Base-by-base conservation (phyloP, 2,888 invertebrate genomes). In the Camponotus fellah region DNA sequence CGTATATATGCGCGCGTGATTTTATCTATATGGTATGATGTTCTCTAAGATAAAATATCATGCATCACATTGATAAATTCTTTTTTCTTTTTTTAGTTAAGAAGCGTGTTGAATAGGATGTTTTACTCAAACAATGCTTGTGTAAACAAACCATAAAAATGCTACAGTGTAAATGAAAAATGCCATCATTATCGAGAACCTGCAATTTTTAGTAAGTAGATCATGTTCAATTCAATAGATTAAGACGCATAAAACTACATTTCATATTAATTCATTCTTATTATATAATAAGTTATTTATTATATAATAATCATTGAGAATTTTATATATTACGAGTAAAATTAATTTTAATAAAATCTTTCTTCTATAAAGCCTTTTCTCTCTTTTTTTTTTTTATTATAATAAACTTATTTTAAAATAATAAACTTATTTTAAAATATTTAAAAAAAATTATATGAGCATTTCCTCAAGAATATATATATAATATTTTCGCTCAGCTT, bases 11-110 rank as follows among this genome's bases (percentile, higher is more conserved):
- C 53, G 2, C 5, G 4, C 17, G 49, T 86, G 86, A 88, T 85
- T 71, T 62, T 49, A 84, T 87, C 71, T 85, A 79, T 74, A 76
- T 10, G 62, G 37, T 76, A 71, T 80, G 43, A 62, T 56, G 9
- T 49, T 49, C 17, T n/a, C 5, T 32, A 72, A 14, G 34, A 74
- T 72, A 68, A 12, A 9, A 64, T 81, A 83, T 87, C 80, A 49
- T 26, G 21, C 69, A 79, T 87, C 53, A 40, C 37, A 56, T 53
- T 60, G 68, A 77, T 77, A 72, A 80, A 4, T 62, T 10, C 14
- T 17, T 58, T 5, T 32, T 26, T 68, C n/a, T 66, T n/a, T 40
- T 49, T 53, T 53, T n/a, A 53, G 53, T 14, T 32, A 9, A 17
- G 26, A 37, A 58, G 17, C 5, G 4, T 1, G 17, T 26, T 53